phyloP scores from a whole-genome alignment of 2,113 vertebrate species.

The Australoheros scitulus region DNA sequence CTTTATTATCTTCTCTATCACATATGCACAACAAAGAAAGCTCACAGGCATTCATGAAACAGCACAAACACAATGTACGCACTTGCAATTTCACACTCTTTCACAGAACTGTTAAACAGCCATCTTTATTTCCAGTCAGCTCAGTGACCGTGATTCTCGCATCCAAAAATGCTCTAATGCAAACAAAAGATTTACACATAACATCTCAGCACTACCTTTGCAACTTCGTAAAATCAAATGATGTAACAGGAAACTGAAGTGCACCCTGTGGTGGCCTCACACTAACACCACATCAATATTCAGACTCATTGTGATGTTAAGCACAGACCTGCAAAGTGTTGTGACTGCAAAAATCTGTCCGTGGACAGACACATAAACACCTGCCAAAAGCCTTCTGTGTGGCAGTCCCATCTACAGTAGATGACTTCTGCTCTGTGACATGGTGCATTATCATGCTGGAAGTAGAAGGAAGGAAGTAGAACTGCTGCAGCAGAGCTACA shows the following conservation, averaged over 20 bases:
- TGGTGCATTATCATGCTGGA: background rate
- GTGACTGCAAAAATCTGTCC: background rate
- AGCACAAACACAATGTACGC: background rate
- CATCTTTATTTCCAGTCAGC: background rate
- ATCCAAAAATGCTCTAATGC: background rate
- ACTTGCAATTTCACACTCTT: conserved; percentile 3
- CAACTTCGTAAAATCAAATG: background rate
- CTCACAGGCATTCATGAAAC: conserved; percentile 1
- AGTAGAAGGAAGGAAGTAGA: background rate
- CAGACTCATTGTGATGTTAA: background rate
- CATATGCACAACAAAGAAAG: conserved; percentile 10
- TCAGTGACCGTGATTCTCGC: background rate
- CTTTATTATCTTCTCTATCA: conserved; percentile 8
- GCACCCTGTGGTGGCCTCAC: background rate
- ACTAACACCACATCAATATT: background rate
- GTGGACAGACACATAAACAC: background rate
- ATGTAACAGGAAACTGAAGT: background rate
- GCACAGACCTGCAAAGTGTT: background rate
- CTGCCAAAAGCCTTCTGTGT: background rate
- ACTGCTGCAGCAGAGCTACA: background rate
- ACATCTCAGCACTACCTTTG: background rate
- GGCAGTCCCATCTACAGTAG: background rate
- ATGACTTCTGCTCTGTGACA: background rate
- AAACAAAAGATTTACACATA: background rate
- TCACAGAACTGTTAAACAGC: too few species aligned